These are phyloP conservation scores for Spheniscus mendiculus DNA, from an alignment of 2,113 vertebrate genomes.

Conservation along the genomic window DNA sequence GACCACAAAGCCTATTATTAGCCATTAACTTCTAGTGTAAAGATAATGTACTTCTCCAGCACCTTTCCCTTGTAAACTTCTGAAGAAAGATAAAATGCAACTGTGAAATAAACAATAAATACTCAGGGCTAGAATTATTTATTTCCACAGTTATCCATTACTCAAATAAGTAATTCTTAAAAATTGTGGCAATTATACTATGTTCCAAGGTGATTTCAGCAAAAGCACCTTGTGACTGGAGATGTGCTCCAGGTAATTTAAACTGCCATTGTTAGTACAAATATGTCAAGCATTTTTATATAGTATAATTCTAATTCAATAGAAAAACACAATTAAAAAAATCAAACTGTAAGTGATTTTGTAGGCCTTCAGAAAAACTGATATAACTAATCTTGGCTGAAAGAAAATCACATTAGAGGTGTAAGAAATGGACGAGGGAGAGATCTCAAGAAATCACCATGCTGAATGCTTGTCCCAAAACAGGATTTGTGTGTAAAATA, in stretches of 20 bases:
- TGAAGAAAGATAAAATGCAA: background rate
- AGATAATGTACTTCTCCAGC: background rate
- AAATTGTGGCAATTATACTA: background rate
- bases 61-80: background rate
- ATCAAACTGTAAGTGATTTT: background rate
- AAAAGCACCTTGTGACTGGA: background rate
- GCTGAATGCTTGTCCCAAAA: background rate
- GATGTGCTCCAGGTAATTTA: background rate
- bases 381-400: background rate
- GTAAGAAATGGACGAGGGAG: background rate
- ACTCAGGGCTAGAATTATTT: background rate
- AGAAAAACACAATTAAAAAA: background rate
- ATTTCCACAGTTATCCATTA: background rate
- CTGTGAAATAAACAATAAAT: background rate
- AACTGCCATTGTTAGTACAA: background rate
- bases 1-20: background rate
- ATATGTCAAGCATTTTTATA: background rate
- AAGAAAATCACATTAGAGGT: background rate
- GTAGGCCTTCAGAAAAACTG: background rate
- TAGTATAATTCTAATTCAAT: background rate
- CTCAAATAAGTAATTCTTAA: background rate
- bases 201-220: background rate
- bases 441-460: background rate
- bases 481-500: background rate
- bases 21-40: background rate